These are phyloP conservation scores for Trichoplusia ni DNA, from an alignment of 1,140 invertebrate genomes.

Conservation along the genomic window DNA sequence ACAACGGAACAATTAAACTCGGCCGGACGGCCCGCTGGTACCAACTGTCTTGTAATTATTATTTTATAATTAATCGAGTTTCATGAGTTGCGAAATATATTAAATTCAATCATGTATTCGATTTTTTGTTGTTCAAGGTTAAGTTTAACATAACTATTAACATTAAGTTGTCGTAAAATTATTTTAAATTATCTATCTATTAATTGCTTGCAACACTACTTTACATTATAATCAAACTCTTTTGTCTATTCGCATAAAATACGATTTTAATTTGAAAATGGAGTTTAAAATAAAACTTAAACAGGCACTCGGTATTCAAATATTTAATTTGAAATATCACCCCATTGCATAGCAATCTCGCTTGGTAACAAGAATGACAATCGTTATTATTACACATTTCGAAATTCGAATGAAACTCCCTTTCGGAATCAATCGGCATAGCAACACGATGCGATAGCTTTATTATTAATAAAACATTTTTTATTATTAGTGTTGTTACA, in stretches of 20 bases:
- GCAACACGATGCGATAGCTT: conserved; percentile 20
- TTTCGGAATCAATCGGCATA: conserved; percentile 19
- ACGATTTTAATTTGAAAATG: too few species aligned
- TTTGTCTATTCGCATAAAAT: too few species aligned
- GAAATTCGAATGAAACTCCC: conserved; percentile 10
- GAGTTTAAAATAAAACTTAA: too few species aligned
- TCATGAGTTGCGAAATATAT: neutral
- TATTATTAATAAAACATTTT: conserved; percentile 16
- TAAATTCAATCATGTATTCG: too few species aligned
- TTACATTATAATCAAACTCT: too few species aligned
- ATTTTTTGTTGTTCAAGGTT: too few species aligned
- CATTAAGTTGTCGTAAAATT: too few species aligned
- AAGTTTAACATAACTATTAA: too few species aligned
- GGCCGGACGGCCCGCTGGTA: too few species aligned
- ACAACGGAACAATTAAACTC: neutral
- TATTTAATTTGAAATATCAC: too few species aligned
- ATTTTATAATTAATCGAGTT: neutral
- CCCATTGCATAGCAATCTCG: neutral
- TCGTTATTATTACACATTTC: neutral
- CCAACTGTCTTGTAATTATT: neutral
- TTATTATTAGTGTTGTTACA: neutral
- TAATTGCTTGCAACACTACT: too few species aligned
- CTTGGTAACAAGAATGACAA: neutral
- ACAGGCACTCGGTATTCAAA: neutral
- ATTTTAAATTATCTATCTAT: too few species aligned